A percentile compares a stretch with the other conserved stretches of the same genome.
phyloP scores from a whole-genome alignment of 2,888 invertebrate species.

The Caenorhabditis wallacei region DNA sequence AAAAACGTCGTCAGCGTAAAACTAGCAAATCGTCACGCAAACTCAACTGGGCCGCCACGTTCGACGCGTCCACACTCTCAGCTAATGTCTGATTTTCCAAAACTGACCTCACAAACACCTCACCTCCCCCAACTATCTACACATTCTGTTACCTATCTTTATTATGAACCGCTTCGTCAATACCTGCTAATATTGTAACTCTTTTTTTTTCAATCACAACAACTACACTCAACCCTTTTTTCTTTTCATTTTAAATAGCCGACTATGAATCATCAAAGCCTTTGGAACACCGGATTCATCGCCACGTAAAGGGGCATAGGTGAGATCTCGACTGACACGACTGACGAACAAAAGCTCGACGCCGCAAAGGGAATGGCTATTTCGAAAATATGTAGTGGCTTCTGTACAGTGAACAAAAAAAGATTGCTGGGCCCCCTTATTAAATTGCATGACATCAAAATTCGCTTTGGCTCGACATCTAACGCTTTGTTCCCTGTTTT shows the following conservation, averaged over 20 bases:
- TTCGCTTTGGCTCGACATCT: conserved; percentile 2
- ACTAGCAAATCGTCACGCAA: conserved; percentile 68
- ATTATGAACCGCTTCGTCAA: conserved; percentile 37
- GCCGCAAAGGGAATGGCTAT: conserved; percentile 52
- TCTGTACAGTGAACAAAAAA: conserved; percentile 11
- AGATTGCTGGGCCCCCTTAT: conserved; percentile 29
- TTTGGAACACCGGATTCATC: conserved; percentile 9
- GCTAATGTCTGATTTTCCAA: conserved; percentile 54
- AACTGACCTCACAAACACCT: conserved; percentile 1
- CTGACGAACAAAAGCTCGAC: conserved; percentile 48
- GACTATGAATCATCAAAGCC: neutral
- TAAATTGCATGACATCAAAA: conserved; percentile 5
- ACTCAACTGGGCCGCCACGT: conserved; percentile 67
- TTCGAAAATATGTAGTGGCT: conserved; percentile 34
- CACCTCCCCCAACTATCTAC: neutral
- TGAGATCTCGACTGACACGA: conserved; percentile 61
- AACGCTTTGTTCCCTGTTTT: conserved; percentile 5
- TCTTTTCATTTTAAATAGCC: conserved; percentile 30
- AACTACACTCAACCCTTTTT: neutral
- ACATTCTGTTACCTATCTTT: conserved; percentile 27
- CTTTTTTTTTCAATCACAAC: conserved; percentile 1
- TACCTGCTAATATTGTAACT: conserved; percentile 53
- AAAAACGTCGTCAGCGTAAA: conserved; percentile 66
- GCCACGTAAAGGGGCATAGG: conserved; percentile 40
- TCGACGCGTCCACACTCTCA: conserved; percentile 62